Conservation (phyloP, 1,140 invertebrate genomes). For the Drosophila baimaii region DNA sequence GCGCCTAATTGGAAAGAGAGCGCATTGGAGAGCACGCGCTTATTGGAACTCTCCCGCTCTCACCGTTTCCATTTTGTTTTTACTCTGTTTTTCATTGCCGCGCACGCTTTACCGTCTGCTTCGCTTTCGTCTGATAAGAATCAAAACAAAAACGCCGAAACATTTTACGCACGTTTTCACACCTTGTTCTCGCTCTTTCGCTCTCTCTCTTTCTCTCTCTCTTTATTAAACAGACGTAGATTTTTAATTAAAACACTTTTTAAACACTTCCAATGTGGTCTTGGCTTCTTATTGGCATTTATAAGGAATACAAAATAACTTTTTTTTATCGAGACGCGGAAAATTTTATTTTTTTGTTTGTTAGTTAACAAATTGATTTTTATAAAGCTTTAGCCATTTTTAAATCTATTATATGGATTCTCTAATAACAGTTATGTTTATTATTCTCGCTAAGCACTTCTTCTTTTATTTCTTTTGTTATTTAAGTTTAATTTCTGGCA, state of each 20-base stretch:
- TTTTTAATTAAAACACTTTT: not conserved
- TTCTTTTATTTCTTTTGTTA: not conserved
- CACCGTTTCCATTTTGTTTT: slow-evolving; percentile 74
- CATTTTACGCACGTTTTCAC: slow-evolving; percentile 49
- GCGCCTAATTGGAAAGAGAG: slow-evolving; percentile 4
- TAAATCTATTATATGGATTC: not conserved
- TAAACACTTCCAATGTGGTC: not conserved
- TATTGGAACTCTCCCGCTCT: slow-evolving; percentile 27
- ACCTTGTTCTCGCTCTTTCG: not conserved
- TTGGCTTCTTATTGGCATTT: not conserved
- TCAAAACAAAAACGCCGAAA: slow-evolving; percentile 78
- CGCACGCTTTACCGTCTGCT: slow-evolving; percentile 59
- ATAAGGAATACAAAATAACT: no score
- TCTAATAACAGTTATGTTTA: not conserved
- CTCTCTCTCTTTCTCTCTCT: not conserved
- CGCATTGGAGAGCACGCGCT: not conserved
- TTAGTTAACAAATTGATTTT: not conserved
- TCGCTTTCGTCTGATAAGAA: slow-evolving; percentile 67
- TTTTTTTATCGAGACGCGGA: not conserved
- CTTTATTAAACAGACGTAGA: no score
- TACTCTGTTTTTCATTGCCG: slow-evolving; percentile 64
- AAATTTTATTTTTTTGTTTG: not conserved
- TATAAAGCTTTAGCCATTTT: not conserved
- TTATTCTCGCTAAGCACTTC: not conserved
- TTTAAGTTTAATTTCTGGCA: not conserved